Evolutionary conservation across 2,888 invertebrate genomes (phyloP), one percentile per base, ranked within the genome.

Genomic region (Trissolcus brochymenae): DNA sequence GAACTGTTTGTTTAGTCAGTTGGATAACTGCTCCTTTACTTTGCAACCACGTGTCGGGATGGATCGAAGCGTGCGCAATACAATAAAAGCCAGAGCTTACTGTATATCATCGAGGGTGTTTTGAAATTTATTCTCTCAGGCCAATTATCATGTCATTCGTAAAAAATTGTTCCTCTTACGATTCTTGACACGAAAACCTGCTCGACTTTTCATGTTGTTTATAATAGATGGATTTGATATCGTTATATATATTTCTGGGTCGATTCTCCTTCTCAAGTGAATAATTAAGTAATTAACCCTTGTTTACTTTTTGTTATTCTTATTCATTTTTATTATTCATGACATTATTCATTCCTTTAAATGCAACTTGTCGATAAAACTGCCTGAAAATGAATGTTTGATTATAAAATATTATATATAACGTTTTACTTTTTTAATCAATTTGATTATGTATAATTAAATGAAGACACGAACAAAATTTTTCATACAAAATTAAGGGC

Each of bases 41-140:
- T 75, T 75, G 75, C 59, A 55, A 68, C 75, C 75, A 75, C 75
- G 75, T 75, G 75, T 68, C 75, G 46, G 60, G 68, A 70, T 56
- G 41, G 70, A 70, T 72, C 77, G 72, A 67, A 72, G 77, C 77
- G 68, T 71, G 77, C 77, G 72, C 76, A 72, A 67, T 72, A 50
- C 66, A 72, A 67, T 62, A 65, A 66, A 62, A 60, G 11, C 51
- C 16, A 55, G n/a, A 17, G 41, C 61, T 51, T 35, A 61, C 51
- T 56, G 57, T 53, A 57, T 46, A 49, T 51, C 64, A 54, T 54
- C 17, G 64, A 65, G 65, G 72, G 72, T 72, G 65, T 65, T 64
- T 54, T 43, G 40, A 59, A 72, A 65, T 65, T 57, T 65, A 71
- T 62, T 62, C 41, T 19, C 29, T 43, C 62, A 54, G 35, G 35